These are phyloP conservation scores for Avahi laniger DNA, from an alignment of 2,797 vertebrate species.

Conservation along the genomic window DNA sequence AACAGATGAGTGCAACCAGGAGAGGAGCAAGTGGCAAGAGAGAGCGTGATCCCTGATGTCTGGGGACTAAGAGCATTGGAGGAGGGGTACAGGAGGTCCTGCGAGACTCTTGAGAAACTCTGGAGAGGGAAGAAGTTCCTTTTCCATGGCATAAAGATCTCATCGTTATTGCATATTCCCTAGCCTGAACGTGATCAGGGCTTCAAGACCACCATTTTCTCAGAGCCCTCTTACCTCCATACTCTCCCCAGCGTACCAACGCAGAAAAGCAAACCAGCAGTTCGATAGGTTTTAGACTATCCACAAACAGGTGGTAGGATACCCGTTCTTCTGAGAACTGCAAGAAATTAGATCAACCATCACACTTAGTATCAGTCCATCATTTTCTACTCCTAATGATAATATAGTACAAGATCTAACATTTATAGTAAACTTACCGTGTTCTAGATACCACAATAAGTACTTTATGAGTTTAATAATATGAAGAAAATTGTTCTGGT, in stretches of 20 bases:
- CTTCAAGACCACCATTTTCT: conserved; percentile 55
- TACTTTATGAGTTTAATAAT: neutral
- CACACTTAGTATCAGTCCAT: neutral
- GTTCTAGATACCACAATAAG: neutral
- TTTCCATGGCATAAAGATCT: neutral
- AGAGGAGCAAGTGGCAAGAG: neutral
- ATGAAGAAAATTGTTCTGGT: neutral
- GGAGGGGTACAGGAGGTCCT: neutral
- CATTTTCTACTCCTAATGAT: neutral
- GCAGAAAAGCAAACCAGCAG: conserved; percentile 93
- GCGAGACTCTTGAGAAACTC: neutral
- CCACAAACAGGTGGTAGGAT: conserved; percentile 91
- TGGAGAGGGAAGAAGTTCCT: neutral
- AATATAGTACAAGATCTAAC: neutral
- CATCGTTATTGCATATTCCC: neutral
- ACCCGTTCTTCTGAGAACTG: conserved; percentile 87
- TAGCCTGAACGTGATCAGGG: neutral
- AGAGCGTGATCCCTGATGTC: neutral
- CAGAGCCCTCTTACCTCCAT: conserved; percentile 82
- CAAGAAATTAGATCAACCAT: conserved; percentile 17
- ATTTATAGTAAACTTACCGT: neutral
- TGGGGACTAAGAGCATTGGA: neutral
- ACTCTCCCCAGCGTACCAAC: conserved; percentile 88
- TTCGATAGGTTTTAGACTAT: conserved; percentile 89
- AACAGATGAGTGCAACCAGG: neutral